Percentiles rank a stretch among this genome's conserved stretches.
phyloP scores from a whole-genome alignment of 2,888 invertebrate genomes.

The Agrilus cyanescens region DNA sequence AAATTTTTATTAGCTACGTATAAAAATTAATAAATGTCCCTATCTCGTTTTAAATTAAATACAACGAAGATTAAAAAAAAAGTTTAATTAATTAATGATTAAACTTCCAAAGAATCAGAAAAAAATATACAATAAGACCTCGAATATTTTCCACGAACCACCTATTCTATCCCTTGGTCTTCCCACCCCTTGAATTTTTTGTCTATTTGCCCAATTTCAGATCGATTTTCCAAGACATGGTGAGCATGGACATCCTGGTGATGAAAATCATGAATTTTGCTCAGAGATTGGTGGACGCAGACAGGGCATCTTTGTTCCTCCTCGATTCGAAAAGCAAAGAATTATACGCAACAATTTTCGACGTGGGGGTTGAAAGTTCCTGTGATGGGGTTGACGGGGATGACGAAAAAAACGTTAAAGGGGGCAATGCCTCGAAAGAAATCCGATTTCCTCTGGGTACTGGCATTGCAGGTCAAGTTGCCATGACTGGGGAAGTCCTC shows the following conservation, averaged over 20 bases:
- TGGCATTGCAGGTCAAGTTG: conserved; percentile 68
- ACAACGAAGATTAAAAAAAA: no score
- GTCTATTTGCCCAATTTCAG: conserved; percentile 38
- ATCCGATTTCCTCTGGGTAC: conserved; percentile 61
- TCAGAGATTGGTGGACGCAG: conserved; percentile 69
- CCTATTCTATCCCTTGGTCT: no score
- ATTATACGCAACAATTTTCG: conserved; percentile 73
- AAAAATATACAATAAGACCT: no score
- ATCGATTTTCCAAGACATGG: conserved; percentile 80
- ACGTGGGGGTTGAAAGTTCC: conserved; percentile 41
- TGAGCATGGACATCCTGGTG: conserved; percentile 69
- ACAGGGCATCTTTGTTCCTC: conserved; percentile 71
- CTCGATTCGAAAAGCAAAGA: conserved; percentile 62
- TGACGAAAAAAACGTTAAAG: conserved; percentile 17
- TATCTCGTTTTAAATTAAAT: no score
- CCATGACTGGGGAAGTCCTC: conserved; percentile 63
- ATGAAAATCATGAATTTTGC: conserved; percentile 77
- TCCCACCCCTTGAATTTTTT: no score
- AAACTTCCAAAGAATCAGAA: no score
- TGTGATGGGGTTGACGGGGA: conserved; percentile 18
- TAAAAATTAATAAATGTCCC: no score
- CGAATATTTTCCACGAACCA: no score
- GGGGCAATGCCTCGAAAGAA: conserved; percentile 36
- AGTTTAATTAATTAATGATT: no score
- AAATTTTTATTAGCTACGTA: no score